Base-by-base conservation (phyloP, 1,140 invertebrate species). In the Drosophila bifasciata region DNA sequence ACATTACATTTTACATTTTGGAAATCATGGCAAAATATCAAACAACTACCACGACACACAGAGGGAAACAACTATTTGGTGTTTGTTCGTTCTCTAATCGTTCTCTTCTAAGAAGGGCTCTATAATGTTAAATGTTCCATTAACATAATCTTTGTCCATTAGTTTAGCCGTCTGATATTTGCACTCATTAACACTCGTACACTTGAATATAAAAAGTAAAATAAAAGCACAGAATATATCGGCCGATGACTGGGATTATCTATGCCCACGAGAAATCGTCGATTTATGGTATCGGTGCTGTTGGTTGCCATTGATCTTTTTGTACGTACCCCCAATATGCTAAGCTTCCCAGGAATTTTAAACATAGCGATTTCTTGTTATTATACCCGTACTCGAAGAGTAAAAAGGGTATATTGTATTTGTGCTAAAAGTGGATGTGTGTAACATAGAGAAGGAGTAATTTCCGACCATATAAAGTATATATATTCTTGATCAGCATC, bases 171-270 rank as follows among this genome's bases (percentile, higher is more conserved):
- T 57, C 56, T 9, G n/a, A 9, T 19, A 15, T 45, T 32, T 6
- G 63, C 63, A 85, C 57, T 85, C 80, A 77, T 80, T 76, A 86
- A 81, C 77, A 80, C 80, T 86, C 81, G 77, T 81, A 86, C 61
- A 86, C 81, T 85, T 86, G 81, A 86, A 85, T 86, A 85, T 77
- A n/a, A n/a, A n/a, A n/a, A n/a, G n/a, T n/a, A n/a, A n/a, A n/a
- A n/a, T n/a, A n/a, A n/a, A n/a, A n/a, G n/a, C n/a, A n/a, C n/a
- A n/a, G n/a, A n/a, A n/a, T n/a, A n/a, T n/a, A n/a, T n/a, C n/a
- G n/a, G n/a, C n/a, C n/a, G n/a, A n/a, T n/a, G n/a, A n/a, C n/a
- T n/a, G n/a, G n/a, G n/a, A n/a, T 21, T 4, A 21, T 21, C 3
- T 77, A 86, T 85, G 81, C 81, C 71, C 67, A 48, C 70, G 76